Evolutionary conservation across 2,888 invertebrate genomes (phyloP).

Genomic region (Drosophila birchii): DNA sequence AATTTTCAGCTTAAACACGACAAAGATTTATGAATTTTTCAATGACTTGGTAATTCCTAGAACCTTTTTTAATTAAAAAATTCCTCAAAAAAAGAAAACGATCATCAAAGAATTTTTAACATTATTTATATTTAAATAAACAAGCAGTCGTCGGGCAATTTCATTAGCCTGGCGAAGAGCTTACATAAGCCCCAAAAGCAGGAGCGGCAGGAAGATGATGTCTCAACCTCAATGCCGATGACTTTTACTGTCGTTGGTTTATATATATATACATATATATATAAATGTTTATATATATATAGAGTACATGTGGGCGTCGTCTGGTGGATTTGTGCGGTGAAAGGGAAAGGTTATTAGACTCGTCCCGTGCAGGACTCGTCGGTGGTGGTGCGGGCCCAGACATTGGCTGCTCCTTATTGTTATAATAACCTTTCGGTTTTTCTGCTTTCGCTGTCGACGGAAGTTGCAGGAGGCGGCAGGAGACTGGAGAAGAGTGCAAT

Average conservation of each 20-base stretch:
- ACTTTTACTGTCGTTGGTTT: constrained; percentile 22
- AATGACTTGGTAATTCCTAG: neutral
- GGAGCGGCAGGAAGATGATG: constrained; percentile 56
- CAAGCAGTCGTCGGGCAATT: constrained; percentile 45
- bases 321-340: constrained; percentile 57
- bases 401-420: constrained; percentile 69
- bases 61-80: neutral
- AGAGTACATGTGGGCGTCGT: constrained; percentile 46
- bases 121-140: constrained; percentile 9
- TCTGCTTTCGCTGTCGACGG: constrained; percentile 57
- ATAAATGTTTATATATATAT: neutral
- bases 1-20: neutral
- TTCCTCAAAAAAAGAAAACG: neutral
- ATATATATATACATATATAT: constrained; percentile 2
- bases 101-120: neutral
- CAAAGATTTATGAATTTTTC: neutral
- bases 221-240: constrained; percentile 29
- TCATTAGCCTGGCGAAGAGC: constrained; percentile 51
- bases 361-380: constrained; percentile 29
- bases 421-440: constrained; percentile 74
- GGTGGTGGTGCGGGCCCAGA: constrained; percentile 62
- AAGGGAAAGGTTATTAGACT: constrained; percentile 82
- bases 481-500: constrained; percentile 46
- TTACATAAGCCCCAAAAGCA: constrained; percentile 45
- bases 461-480: constrained; percentile 48